phyloP scores from a whole-genome alignment of 1,140 invertebrate genomes.

The Diorhabda carinulata region DNA sequence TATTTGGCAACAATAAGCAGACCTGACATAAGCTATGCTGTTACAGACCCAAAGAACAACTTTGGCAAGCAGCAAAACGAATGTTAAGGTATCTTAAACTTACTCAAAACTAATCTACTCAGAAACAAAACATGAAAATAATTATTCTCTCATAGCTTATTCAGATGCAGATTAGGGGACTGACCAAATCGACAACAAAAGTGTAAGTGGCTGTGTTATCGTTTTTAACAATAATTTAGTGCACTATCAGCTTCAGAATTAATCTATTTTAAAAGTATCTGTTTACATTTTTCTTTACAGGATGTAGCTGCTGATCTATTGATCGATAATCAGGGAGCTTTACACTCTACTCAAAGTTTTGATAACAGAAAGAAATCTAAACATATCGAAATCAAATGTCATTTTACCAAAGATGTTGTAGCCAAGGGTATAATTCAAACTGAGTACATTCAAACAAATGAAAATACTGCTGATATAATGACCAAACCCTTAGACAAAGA shows the following conservation, averaged over 20 bases:
- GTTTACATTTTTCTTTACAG: background rate
- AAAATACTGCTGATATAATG: background rate
- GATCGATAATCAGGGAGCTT: background rate
- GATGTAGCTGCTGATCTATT: background rate
- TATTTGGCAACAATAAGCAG: too few species aligned
- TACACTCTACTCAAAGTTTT: background rate
- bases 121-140: too few species aligned
- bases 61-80: too few species aligned
- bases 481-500: background rate
- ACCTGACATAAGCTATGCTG: too few species aligned
- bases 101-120: too few species aligned
- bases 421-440: background rate
- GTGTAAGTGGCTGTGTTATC: background rate
- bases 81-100: too few species aligned
- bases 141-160: too few species aligned
- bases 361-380: background rate
- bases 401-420: slow-evolving; percentile 4
- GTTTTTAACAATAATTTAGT: background rate
- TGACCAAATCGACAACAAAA: too few species aligned
- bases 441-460: background rate
- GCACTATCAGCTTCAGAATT: background rate
- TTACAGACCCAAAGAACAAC: too few species aligned
- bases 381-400: slow-evolving; percentile 3
- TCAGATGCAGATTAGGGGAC: too few species aligned
- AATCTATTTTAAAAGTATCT: background rate